phyloP scores from a whole-genome alignment of 2,888 invertebrate species.

The Noctuana brunneofusca region DNA sequence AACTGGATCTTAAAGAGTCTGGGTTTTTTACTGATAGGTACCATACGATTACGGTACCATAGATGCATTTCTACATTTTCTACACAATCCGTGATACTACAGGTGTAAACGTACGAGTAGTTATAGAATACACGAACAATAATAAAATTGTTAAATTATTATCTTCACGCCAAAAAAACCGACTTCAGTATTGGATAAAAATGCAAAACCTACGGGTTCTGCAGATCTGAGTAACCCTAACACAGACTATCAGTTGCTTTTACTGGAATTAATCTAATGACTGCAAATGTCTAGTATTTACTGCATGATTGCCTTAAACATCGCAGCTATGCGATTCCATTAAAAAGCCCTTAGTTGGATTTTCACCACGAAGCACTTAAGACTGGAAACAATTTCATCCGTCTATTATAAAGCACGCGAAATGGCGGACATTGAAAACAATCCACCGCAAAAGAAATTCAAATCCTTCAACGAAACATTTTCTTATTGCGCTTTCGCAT shows the following conservation, averaged over 20 bases:
- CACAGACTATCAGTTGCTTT: slow-evolving; percentile 39
- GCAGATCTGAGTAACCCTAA: slow-evolving; percentile 21
- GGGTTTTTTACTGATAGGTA: background rate
- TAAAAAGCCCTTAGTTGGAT: slow-evolving; percentile 39
- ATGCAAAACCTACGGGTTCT: background rate
- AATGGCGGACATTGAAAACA: slow-evolving; percentile 32
- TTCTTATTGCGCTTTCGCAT: slow-evolving; percentile 55
- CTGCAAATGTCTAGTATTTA: slow-evolving; percentile 44
- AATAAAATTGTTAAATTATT: no score
- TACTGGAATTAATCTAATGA: slow-evolving; percentile 39
- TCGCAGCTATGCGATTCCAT: slow-evolving; percentile 43
- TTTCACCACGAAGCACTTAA: slow-evolving; percentile 36
- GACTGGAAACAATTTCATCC: slow-evolving; percentile 34
- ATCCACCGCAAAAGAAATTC: slow-evolving; percentile 45
- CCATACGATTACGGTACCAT: background rate
- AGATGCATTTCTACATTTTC: no score
- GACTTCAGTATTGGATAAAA: background rate
- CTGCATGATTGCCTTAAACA: slow-evolving; percentile 44
- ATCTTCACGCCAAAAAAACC: no score
- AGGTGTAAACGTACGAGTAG: no score
- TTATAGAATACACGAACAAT: no score
- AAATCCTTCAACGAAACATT: slow-evolving; percentile 61
- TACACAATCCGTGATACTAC: no score
- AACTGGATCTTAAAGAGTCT: no score
- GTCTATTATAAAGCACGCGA: slow-evolving; percentile 17